Evolutionary conservation across 2,888 invertebrate species (phyloP).

Genomic region (Acanthopleura granulata): DNA sequence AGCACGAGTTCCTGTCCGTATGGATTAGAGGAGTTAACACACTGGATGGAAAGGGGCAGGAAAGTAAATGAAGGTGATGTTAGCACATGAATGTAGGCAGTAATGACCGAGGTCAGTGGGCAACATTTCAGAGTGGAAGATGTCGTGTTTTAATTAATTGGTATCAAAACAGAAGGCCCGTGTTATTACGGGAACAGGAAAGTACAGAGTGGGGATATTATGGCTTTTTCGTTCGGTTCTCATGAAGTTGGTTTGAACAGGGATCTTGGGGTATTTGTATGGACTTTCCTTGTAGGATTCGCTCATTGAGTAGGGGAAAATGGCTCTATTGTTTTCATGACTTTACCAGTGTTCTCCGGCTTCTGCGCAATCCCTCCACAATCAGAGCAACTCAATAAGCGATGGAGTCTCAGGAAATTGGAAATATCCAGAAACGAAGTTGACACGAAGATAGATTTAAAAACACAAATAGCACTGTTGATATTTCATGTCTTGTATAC

Average conservation of each 20-base stretch:
- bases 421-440: neutral
- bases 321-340: neutral
- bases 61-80: slow-evolving; percentile 15
- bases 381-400: neutral
- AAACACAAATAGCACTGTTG: slow-evolving; percentile 3
- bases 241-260: slow-evolving; percentile 5
- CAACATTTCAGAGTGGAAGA: neutral
- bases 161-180: slow-evolving; percentile 13
- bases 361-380: neutral
- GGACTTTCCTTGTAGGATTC: neutral
- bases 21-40: slow-evolving; percentile 16
- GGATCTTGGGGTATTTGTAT: slow-evolving; percentile 10
- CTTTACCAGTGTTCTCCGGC: neutral
- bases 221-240: neutral
- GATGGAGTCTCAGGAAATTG: slow-evolving; percentile 1
- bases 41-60: neutral
- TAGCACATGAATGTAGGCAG: slow-evolving; percentile 8
- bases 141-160: slow-evolving; percentile 17
- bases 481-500: neutral
- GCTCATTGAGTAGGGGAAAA: neutral
- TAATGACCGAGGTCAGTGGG: slow-evolving; percentile 7
- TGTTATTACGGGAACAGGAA: slow-evolving; percentile 11
- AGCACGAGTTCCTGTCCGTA: neutral
- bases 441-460: neutral
- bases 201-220: neutral